A percentile compares a stretch with the other conserved stretches of the same genome.
Conservation (phyloP, 1,140 invertebrate species). For the Aphidius gifuensis region DNA sequence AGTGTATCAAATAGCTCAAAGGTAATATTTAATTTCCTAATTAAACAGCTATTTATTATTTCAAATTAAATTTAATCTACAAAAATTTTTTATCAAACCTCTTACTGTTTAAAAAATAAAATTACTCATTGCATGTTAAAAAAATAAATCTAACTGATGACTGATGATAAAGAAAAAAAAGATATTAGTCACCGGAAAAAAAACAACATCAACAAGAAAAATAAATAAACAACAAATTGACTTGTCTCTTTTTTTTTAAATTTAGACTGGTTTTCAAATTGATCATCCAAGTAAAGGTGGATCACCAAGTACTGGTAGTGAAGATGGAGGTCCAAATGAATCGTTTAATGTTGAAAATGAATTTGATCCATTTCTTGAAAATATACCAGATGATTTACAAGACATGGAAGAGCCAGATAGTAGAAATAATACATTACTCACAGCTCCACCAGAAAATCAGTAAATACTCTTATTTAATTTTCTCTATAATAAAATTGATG, state of each 20-base stretch:
- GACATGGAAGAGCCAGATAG: conserved; percentile 74
- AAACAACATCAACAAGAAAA: too few relatives aligned
- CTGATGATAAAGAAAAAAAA: too few relatives aligned
- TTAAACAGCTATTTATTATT: too few relatives aligned
- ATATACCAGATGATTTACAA: conserved; percentile 50
- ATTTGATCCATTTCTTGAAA: conserved; percentile 67
- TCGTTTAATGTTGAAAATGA: conserved; percentile 62
- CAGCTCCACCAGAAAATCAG: conserved; percentile 62
- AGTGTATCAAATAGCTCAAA: conserved; percentile 55
- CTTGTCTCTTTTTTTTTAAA: too few relatives aligned
- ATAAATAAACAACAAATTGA: too few relatives aligned
- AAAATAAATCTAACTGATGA: too few relatives aligned
- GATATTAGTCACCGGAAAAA: too few relatives aligned
- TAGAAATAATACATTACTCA: conserved; percentile 60
- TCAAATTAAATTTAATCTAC: too few relatives aligned
- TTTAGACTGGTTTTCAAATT: conserved; percentile 31
- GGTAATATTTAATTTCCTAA: conserved; percentile 35
- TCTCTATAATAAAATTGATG: conserved; percentile 1
- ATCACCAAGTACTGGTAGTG: conserved; percentile 79
- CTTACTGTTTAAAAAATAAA: too few relatives aligned
- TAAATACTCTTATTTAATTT: conserved; percentile 35
- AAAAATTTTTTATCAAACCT: too few relatives aligned
- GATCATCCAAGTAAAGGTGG: conserved; percentile 64
- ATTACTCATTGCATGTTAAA: too few relatives aligned
- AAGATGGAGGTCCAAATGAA: conserved; percentile 70